Evolutionary conservation across 2,888 invertebrate species (phyloP), one percentile per base, ranked within the genome.

Genomic region (Drosophila testacea): DNA sequence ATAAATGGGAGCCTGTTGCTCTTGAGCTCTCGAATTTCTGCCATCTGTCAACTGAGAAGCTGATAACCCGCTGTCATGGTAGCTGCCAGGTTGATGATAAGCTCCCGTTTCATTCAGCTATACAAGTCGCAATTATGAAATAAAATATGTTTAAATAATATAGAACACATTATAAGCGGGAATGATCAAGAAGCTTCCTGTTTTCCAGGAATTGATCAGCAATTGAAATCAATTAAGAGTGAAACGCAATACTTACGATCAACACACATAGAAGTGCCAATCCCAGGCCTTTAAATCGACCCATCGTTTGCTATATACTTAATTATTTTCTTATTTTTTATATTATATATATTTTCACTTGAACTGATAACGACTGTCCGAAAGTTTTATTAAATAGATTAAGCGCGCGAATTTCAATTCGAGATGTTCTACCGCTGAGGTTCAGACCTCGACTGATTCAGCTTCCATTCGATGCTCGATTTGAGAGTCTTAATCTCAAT

Each of bases 81-180:
- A 69, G 63, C 65, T 50, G 64, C 82, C 89, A 46, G 85, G 79
- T 48, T 73, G 91, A 89, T 89, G 91, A 89, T 89, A 91, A 81
- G 88, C 71, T 59, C 57, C 76, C 50, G 83, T 75, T 71, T 84
- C 86, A 51, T 77, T 73, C 41, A 90, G 88, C 92, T 92, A 74
- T 72, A 55, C 69, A 79, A 79, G 52, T 61, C 75, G 62, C n/a
- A 81, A 73, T 75, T 70, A 46, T 30, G 30, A 67, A 73, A 55
- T 52, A 36, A 46, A 6, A 38, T 36, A 34, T 46, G 22, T 44
- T 4, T 41, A 41, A 39, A 39, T 13, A 13, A 47, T 38, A 42
- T 10, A 56, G 51, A 28, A 7, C 10, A 6, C n/a, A 57, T 44
- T 16, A 16, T 22, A 22, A 22, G 2, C 0, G 3, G 13, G 10